phyloP scores from a whole-genome alignment of 2,113 vertebrate species.

The Orthonyx spaldingii region DNA sequence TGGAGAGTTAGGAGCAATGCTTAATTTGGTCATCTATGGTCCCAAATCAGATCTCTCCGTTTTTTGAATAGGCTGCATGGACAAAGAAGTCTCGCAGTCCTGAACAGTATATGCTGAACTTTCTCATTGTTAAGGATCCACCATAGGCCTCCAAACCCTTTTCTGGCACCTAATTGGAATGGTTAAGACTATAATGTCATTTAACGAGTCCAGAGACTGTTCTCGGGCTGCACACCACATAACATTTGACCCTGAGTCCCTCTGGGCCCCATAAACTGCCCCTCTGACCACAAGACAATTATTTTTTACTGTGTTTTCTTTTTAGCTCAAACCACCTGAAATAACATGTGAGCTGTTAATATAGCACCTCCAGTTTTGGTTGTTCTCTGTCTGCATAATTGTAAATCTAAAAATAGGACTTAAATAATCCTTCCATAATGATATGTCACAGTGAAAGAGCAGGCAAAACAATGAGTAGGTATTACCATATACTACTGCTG shows the following conservation, averaged over 20 bases:
- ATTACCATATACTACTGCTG: not conserved
- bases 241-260: not conserved
- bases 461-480: not conserved
- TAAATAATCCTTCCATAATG: not conserved
- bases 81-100: not conserved
- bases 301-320: not conserved
- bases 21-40: not conserved
- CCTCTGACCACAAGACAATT: not conserved
- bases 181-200: not conserved
- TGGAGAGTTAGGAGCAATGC: not conserved
- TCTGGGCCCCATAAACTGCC: not conserved
- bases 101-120: not conserved
- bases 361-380: not conserved
- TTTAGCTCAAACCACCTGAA: not conserved
- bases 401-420: constrained; percentile 8
- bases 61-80: not conserved
- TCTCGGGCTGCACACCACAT: not conserved
- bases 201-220: not conserved
- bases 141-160: not conserved
- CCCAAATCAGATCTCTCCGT: not conserved
- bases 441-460: not conserved
- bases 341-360: not conserved
- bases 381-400: not conserved
- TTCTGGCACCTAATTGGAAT: not conserved
- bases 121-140: not conserved